Percentiles rank a stretch among this genome's conserved stretches.
These are phyloP conservation scores for Hydrolagus colliei DNA, from an alignment of 2,797 vertebrate species.

Conservation along the genomic window DNA sequence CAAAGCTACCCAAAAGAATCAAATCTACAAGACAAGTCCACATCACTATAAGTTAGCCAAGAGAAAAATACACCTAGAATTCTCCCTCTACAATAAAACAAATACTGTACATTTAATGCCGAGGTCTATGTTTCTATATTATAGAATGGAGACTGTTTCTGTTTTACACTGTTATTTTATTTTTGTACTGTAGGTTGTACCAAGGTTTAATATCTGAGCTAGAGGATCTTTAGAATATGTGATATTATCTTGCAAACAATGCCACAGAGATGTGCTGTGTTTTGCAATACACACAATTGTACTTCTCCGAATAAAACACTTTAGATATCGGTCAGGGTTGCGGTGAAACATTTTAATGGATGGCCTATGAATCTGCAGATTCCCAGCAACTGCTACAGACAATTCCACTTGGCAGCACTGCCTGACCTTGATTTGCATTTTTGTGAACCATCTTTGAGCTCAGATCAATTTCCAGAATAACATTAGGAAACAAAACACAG, in stretches of 20 bases:
- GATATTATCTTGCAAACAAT: neutral
- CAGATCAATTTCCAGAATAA: neutral
- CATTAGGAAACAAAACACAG: neutral
- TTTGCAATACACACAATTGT: neutral
- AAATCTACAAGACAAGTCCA: conserved; percentile 62
- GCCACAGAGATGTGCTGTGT: neutral
- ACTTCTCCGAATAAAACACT: neutral
- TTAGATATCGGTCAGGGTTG: neutral
- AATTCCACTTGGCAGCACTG: neutral
- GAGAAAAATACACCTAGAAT: neutral
- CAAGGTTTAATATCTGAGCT: neutral
- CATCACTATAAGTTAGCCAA: neutral
- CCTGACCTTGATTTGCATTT: neutral
- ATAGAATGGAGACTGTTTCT: neutral
- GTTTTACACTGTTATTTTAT: neutral
- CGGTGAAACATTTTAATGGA: neutral
- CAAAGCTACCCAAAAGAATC: conserved; percentile 61
- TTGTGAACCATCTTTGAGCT: neutral
- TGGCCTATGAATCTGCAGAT: neutral
- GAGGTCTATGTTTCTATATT: neutral
- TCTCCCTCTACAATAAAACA: neutral
- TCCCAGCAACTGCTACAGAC: neutral
- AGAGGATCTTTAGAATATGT: neutral
- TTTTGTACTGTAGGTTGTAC: neutral
- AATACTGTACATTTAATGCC: neutral